Evolutionary conservation across 2,888 invertebrate genomes (phyloP).

Genomic region (Molanna angustata): DNA sequence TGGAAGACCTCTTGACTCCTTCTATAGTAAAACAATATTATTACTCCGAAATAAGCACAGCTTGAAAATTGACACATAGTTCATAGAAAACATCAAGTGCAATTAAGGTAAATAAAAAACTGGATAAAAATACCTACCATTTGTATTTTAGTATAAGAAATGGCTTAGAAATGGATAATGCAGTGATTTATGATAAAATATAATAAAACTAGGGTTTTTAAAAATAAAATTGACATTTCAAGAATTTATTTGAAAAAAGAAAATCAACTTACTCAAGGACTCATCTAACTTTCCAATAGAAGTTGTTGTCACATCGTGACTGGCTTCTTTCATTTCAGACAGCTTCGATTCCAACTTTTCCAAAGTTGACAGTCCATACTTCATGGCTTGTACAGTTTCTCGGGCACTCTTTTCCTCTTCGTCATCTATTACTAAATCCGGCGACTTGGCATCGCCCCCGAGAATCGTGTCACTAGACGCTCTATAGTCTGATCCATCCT

Average conservation of each 20-base stretch:
- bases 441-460: slow-evolving; percentile 19
- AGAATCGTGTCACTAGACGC: slow-evolving; percentile 21
- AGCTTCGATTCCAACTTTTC: slow-evolving; percentile 24
- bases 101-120: too few species aligned
- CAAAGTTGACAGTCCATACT: slow-evolving; percentile 12
- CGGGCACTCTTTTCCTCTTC: slow-evolving; percentile 3
- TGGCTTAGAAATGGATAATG: too few species aligned
- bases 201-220: too few species aligned
- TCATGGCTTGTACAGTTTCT: slow-evolving; percentile 2
- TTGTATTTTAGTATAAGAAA: too few species aligned
- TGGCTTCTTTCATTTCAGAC: slow-evolving; percentile 21
- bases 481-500: slow-evolving; percentile 24
- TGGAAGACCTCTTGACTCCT: slow-evolving; percentile 25
- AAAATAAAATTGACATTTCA: too few species aligned
- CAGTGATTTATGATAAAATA: too few species aligned
- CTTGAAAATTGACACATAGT: too few species aligned
- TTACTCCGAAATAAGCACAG: too few species aligned
- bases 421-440: slow-evolving; percentile 23
- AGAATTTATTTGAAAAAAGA: neutral
- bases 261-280: slow-evolving; percentile 13
- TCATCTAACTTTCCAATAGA: slow-evolving; percentile 21
- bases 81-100: too few species aligned
- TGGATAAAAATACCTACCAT: too few species aligned
- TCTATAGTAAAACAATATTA: too few species aligned
- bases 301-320: slow-evolving; percentile 2